Evolutionary conservation across 2,888 invertebrate species (phyloP).

Genomic region (Coenonympha glycerion): DNA sequence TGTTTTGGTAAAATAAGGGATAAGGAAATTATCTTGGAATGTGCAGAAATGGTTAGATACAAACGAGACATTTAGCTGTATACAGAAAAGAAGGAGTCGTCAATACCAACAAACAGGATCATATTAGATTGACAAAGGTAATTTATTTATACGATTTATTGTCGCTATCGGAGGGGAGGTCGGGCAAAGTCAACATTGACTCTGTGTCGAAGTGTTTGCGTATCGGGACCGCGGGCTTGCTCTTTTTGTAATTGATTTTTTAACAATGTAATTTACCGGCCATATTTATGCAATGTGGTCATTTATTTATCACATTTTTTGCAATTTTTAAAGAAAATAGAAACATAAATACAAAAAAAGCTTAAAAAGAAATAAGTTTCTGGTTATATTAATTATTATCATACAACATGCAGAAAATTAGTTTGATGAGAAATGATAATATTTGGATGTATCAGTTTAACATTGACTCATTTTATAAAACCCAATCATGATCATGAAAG

Average conservation of each 20-base stretch:
- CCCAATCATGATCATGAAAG: neutral
- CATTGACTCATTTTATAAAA: constrained; percentile 1
- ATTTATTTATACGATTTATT: constrained; percentile 71
- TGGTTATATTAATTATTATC: no score
- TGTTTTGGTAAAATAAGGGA: neutral
- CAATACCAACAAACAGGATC: constrained; percentile 47
- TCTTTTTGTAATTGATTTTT: constrained; percentile 34
- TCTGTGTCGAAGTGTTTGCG: constrained; percentile 66
- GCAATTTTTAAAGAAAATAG: no score
- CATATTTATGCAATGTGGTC: neutral
- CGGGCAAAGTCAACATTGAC: constrained; percentile 63
- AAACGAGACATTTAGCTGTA: neutral
- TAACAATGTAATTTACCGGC: constrained; percentile 15
- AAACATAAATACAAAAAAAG: no score
- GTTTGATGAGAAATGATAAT: no score
- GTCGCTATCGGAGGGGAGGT: constrained; percentile 48
- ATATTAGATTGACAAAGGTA: constrained; percentile 63
- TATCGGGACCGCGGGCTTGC: constrained; percentile 41
- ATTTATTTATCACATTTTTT: no score
- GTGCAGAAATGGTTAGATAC: neutral
- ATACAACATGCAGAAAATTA: no score
- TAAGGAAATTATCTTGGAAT: no score
- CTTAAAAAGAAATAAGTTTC: no score
- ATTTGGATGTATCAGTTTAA: no score
- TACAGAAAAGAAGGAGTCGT: constrained; percentile 11